Percentiles rank a stretch among this genome's conserved stretches.
phyloP scores from a whole-genome alignment of 2,113 vertebrate genomes.

The Camelus dromedarius region DNA sequence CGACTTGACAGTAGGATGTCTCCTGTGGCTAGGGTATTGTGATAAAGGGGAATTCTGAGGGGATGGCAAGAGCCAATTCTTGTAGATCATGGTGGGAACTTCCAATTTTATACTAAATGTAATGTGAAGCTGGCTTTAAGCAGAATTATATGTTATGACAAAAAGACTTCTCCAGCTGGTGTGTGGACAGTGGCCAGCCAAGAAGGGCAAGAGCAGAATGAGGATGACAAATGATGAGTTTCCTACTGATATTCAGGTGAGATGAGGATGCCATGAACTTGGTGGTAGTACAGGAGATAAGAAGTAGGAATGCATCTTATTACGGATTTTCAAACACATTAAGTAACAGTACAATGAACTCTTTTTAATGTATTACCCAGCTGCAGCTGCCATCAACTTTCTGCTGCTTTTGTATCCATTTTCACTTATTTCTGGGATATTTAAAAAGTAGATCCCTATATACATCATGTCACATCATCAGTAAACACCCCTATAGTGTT shows the following conservation, averaged over 20 bases:
- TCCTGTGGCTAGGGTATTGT: neutral
- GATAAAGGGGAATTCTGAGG: neutral
- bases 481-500: neutral
- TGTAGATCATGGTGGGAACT: neutral
- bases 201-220: neutral
- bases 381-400: neutral
- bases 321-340: neutral
- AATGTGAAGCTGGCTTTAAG: neutral
- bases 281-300: neutral
- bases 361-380: neutral
- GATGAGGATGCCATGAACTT: neutral
- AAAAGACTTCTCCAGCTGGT: neutral
- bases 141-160: neutral
- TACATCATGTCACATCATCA: neutral
- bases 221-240: neutral
- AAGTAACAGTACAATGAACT: slow-evolving; percentile 25
- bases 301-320: neutral
- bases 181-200: neutral
- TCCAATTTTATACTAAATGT: neutral
- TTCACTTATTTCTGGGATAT: neutral
- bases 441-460: slow-evolving; percentile 33
- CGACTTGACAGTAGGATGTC: neutral
- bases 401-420: neutral
- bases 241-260: neutral
- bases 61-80: neutral